phyloP scores from a whole-genome alignment of 2,888 invertebrate species.

The Lobophora halterata region DNA sequence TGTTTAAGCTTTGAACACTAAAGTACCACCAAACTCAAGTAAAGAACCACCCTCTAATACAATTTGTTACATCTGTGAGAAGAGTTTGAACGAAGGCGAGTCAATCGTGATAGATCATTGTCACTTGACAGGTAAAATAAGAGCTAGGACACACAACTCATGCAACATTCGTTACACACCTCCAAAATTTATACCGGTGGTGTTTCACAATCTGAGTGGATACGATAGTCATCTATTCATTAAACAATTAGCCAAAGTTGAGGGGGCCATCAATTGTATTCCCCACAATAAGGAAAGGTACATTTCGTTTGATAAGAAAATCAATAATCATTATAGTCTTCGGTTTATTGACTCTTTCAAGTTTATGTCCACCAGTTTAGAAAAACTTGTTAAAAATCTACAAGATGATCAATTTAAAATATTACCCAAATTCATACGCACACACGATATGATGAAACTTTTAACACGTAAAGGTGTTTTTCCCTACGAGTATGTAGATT shows the following conservation, averaged over 20 bases:
- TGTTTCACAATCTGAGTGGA: slow-evolving; percentile 13
- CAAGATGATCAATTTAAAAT: slow-evolving; percentile 4
- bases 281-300: slow-evolving; percentile 16
- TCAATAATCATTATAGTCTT: background rate
- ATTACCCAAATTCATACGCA: slow-evolving; percentile 1
- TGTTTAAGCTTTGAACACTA: background rate
- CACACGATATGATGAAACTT: slow-evolving; percentile 4
- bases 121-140: slow-evolving; percentile 9
- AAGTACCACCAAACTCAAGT: background rate
- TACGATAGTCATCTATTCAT: slow-evolving; percentile 17
- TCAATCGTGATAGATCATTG: slow-evolving; percentile 3
- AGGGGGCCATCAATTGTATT: slow-evolving; percentile 1
- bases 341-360: slow-evolving; percentile 16
- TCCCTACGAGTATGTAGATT: slow-evolving; percentile 33
- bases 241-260: slow-evolving; percentile 11
- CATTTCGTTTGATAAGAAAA: slow-evolving; percentile 11
- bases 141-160: slow-evolving; percentile 3
- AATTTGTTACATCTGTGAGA: slow-evolving; percentile 10
- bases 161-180: slow-evolving; percentile 6
- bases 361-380: slow-evolving; percentile 13
- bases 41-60: no score
- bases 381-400: slow-evolving; percentile 10
- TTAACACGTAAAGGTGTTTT: slow-evolving; percentile 29
- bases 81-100: slow-evolving; percentile 1
- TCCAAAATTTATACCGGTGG: slow-evolving; percentile 5